These are phyloP conservation scores for Eulemur rubriventer DNA, from an alignment of 2,797 vertebrate genomes.

Conservation along the genomic window DNA sequence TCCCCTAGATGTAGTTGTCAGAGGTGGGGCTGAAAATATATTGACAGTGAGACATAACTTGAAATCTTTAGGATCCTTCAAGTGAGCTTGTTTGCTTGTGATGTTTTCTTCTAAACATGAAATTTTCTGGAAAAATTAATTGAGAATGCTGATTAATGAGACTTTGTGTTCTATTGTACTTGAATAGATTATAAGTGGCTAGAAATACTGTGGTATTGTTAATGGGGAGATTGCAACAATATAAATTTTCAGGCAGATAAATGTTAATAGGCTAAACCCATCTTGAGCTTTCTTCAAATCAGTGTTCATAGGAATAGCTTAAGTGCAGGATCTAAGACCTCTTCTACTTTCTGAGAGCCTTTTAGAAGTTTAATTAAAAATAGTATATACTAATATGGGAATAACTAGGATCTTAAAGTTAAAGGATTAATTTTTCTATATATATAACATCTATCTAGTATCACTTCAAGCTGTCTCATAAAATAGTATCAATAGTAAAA, in stretches of 20 bases:
- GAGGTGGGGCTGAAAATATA: not conserved
- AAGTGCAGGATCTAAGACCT: not conserved
- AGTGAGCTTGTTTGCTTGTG: not conserved
- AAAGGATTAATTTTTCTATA: not conserved
- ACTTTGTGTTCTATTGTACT: not conserved
- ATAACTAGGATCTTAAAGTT: not conserved
- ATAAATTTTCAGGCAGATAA: slow-evolving; percentile 2
- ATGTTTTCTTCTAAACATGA: slow-evolving; percentile 20
- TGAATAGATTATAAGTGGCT: not conserved
- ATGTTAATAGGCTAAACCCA: not conserved
- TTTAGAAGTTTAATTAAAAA: slow-evolving; percentile 30
- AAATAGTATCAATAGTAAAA: slow-evolving; percentile 16
- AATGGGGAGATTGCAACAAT: not conserved
- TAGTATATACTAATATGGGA: not conserved
- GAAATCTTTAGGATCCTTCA: slow-evolving; percentile 27
- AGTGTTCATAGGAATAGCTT: not conserved
- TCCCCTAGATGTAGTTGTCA: not conserved
- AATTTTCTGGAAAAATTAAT: not conserved
- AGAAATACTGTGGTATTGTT: not conserved
- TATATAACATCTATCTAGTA: not conserved
- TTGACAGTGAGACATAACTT: not conserved
- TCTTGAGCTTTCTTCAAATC: not conserved
- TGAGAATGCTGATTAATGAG: not conserved
- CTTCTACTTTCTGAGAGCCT: not conserved
- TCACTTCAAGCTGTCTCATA: slow-evolving; percentile 36